Evolutionary conservation across 2,888 invertebrate species (phyloP).

Genomic region (Branchellion lobata): DNA sequence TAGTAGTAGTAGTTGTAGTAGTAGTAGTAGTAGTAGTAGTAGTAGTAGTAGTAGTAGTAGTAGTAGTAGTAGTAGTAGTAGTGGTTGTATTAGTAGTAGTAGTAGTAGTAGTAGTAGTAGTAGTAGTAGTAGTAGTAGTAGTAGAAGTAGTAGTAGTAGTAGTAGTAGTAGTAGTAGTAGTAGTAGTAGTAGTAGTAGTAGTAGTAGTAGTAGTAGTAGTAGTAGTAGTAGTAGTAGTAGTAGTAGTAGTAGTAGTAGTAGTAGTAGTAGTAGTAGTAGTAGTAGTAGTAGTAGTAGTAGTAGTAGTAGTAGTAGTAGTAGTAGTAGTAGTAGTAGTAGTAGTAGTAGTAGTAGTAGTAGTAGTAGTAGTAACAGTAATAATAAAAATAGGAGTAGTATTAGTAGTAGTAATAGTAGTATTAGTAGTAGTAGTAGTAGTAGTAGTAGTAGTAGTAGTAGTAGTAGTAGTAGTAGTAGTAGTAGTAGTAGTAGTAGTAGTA

Average conservation of each 20-base stretch:
- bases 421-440: too few species aligned
- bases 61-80: too few species aligned
- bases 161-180: slow-evolving; percentile 7
- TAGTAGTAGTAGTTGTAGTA: slow-evolving; percentile 3
- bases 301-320: slow-evolving; percentile 7
- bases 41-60: slow-evolving; percentile 7
- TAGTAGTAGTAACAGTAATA: not conserved
- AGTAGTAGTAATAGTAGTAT: too few species aligned
- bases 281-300: slow-evolving; percentile 7
- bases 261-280: slow-evolving; percentile 7
- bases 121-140: slow-evolving; percentile 7
- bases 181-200: slow-evolving; percentile 7
- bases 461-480: slow-evolving; percentile 7
- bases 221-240: not conserved
- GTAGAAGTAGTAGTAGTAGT: not conserved
- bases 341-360: slow-evolving; percentile 7
- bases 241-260: not conserved
- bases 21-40: slow-evolving; percentile 7
- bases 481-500: slow-evolving; percentile 7
- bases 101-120: not conserved
- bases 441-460: slow-evolving; percentile 7
- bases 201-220: slow-evolving; percentile 7
- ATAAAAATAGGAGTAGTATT: too few species aligned
- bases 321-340: slow-evolving; percentile 7
- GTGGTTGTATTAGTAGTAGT: too few species aligned